Percentiles rank a stretch among this genome's conserved stretches.
phyloP scores from a whole-genome alignment of 1,140 invertebrate species.

The Musca domestica region DNA sequence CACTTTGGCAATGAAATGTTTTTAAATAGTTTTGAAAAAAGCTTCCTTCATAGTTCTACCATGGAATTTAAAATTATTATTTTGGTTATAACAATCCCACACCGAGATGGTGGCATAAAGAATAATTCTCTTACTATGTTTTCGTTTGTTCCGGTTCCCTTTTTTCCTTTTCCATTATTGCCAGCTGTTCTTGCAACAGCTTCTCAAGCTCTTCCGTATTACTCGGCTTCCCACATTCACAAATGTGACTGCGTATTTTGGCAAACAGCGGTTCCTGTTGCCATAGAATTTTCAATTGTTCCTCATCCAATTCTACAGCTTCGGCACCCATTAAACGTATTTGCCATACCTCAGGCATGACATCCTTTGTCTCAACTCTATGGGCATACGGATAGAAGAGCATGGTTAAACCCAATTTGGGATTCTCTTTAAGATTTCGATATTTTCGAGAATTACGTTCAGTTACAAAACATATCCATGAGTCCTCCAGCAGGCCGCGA shows the following conservation, averaged over 20 bases:
- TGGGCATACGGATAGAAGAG: conserved; percentile 26
- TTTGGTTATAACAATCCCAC: too few relatives aligned
- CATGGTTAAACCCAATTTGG: conserved; percentile 34
- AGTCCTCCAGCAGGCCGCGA: conserved; percentile 38
- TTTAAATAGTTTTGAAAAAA: too few relatives aligned
- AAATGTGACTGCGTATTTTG: conserved; percentile 40
- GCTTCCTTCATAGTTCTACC: too few relatives aligned
- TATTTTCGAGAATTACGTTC: conserved; percentile 43
- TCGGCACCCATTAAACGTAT: conserved; percentile 40
- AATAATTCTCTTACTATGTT: conserved; percentile 42
- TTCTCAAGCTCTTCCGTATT: conserved; percentile 33
- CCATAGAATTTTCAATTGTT: conserved; percentile 36
- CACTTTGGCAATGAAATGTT: too few relatives aligned
- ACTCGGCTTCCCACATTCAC: conserved; percentile 40
- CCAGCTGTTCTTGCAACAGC: conserved; percentile 33
- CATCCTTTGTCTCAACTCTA: too few relatives aligned
- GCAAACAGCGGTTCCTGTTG: conserved; percentile 35
- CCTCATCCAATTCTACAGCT: conserved; percentile 35
- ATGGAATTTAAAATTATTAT: too few relatives aligned
- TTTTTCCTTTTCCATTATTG: conserved; percentile 26
- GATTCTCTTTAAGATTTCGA: conserved; percentile 38
- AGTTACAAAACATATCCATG: conserved; percentile 40
- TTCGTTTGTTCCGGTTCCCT: conserved; percentile 31
- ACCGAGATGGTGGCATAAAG: too few relatives aligned
- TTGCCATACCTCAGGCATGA: conserved; percentile 31